Evolutionary conservation across 1,140 invertebrate species (phyloP), one percentile per base, ranked within the genome.

Genomic region (Anoplolepis gracilipes): DNA sequence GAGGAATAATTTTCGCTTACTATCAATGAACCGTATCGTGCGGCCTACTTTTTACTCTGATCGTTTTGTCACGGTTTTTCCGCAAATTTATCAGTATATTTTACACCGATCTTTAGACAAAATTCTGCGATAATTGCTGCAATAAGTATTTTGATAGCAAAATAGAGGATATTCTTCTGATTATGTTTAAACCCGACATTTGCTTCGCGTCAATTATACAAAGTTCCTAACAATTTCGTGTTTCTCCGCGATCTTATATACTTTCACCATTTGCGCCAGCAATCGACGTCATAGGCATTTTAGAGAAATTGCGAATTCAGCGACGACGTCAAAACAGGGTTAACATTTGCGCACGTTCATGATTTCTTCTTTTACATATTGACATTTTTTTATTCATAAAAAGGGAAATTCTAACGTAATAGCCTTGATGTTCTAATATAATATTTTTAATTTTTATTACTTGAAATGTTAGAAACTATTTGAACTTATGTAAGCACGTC

Each of bases 41-140:
- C 22, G 85, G 30, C 85, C 85, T 84, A 84, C 85, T 86, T 86
- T 73, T 67, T 57, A 64, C 36, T 49, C 11, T 69, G 25, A 72
- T 73, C 53, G 19, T 81, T 69, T 69, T 72, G 33, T 72, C 33
- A 59, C 4, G 53, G 53, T 25, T 30, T 33, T 16, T 73, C 16
- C 30, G 49, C 6, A n/a, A 82, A 82, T 82, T 73, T 46, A 73
- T n/a, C 70, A 36, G 30, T 57, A 46, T n/a, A 46, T 13, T 46
- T 55, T 22, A 53, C 16, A 59, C 11, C 62, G 46, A 33, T 39
- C 36, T 28, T 64, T 2, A 39, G 30, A 64, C 5, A 16, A 42
- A 33, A 46, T 1, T 2, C 0, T 53, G 2, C 28, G 11, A 65
- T 33, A 64, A n/a, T 57, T 19, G n/a, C 1, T n/a, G 75, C 39